Evolutionary conservation across 2,888 invertebrate species (phyloP).

Genomic region (Pterobdella sp.): DNA sequence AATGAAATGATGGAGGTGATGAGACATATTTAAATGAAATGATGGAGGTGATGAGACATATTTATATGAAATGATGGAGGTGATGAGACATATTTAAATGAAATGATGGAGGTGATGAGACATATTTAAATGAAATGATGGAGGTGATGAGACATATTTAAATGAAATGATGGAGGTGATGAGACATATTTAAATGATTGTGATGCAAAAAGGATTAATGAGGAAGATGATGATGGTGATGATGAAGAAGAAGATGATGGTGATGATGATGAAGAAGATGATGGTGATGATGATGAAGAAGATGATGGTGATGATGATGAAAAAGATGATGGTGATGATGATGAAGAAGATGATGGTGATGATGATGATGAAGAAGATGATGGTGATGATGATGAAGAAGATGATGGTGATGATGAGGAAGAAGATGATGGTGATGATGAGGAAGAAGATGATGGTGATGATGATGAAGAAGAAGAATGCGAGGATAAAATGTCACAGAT

Average conservation of each 20-base stretch:
- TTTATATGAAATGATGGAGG: too few relatives aligned
- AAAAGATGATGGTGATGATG: not conserved
- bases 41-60: too few relatives aligned
- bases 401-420: constrained; percentile 1
- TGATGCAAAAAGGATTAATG: not conserved
- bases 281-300: not conserved
- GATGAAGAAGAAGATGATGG: not conserved
- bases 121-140: too few relatives aligned
- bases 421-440: constrained; percentile 1
- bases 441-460: not conserved
- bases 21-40: too few relatives aligned
- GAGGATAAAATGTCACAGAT: too few relatives aligned
- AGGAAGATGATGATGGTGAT: not conserved
- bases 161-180: not conserved
- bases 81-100: too few relatives aligned
- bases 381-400: not conserved
- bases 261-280: not conserved
- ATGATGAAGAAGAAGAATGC: not conserved
- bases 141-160: too few relatives aligned
- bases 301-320: not conserved
- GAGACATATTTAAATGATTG: not conserved
- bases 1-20: too few relatives aligned
- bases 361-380: not conserved
- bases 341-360: not conserved
- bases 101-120: too few relatives aligned